These are phyloP conservation scores for Burhinus bistriatus DNA, from an alignment of 2,113 vertebrate genomes.

Conservation along the genomic window DNA sequence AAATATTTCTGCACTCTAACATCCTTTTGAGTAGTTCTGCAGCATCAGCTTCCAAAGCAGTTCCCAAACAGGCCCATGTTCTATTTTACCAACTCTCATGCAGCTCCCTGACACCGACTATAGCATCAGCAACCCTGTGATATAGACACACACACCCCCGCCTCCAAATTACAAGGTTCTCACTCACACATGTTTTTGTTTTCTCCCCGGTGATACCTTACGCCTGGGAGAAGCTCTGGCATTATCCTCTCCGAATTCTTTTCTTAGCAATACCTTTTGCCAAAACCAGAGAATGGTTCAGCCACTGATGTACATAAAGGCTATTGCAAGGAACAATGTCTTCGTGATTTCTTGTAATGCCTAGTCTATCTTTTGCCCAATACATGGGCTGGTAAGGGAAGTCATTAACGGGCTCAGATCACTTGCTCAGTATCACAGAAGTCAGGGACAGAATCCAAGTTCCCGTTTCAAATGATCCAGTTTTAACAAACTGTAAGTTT, in stretches of 20 bases:
- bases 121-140: neutral
- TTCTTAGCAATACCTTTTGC: neutral
- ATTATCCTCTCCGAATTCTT: neutral
- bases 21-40: neutral
- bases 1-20: constrained; percentile 11
- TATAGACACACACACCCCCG: neutral
- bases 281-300: neutral
- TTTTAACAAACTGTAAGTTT: neutral
- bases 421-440: neutral
- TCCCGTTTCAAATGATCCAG: neutral
- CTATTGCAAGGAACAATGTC: neutral
- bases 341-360: neutral
- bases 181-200: neutral
- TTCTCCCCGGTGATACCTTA: neutral
- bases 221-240: neutral
- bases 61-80: neutral
- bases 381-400: neutral
- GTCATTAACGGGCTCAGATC: neutral
- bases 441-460: neutral
- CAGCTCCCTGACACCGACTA: neutral
- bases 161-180: neutral
- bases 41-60: neutral
- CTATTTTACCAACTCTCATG: neutral
- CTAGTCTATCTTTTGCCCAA: neutral
- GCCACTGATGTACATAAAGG: neutral